These are phyloP conservation scores for Lumbricus terrestris DNA, from an alignment of 2,888 invertebrate species.

Conservation along the genomic window DNA sequence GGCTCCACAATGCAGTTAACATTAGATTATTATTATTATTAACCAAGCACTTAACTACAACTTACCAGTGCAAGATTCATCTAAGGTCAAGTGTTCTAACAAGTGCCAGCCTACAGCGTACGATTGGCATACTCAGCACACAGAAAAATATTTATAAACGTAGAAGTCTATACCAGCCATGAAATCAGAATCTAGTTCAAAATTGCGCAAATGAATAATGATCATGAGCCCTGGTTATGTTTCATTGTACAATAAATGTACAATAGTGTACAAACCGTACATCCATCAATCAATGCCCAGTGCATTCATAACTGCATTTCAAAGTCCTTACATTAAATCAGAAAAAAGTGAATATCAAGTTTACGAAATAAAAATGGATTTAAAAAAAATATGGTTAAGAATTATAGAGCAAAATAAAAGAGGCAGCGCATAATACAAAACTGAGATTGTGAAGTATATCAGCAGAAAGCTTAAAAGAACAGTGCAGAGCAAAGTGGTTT, in stretches of 20 bases:
- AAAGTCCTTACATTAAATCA: too few species aligned
- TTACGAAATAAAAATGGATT: not conserved
- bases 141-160: not conserved
- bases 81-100: slow-evolving; percentile 8
- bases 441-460: too few species aligned
- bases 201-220: not conserved
- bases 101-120: not conserved
- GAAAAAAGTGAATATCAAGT: not conserved
- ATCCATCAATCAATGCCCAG: too few species aligned
- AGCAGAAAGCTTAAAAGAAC: too few species aligned
- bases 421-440: too few species aligned
- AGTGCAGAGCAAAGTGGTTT: too few species aligned
- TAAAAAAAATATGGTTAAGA: not conserved
- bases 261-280: too few species aligned
- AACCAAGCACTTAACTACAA: slow-evolving; percentile 6
- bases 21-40: too few species aligned
- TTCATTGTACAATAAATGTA: not conserved
- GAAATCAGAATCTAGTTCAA: not conserved
- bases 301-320: too few species aligned
- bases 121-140: not conserved
- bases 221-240: not conserved
- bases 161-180: not conserved
- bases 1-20: too few species aligned
- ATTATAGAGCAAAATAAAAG: not conserved
- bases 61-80: not conserved